Evolutionary conservation across 1,140 invertebrate genomes (phyloP).

Genomic region (Tribolium madens): DNA sequence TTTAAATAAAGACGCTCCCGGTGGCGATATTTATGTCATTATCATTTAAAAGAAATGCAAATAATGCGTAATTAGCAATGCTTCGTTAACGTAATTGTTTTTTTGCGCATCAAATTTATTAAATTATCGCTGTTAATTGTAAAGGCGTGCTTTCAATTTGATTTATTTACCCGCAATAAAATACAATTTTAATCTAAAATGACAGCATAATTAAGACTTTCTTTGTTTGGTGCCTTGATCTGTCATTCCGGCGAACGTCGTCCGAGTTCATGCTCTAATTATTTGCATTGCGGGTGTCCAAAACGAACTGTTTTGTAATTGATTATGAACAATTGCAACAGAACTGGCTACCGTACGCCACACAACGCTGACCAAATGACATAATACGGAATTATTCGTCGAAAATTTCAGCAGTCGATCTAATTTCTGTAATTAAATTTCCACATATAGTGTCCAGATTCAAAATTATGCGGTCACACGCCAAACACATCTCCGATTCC

Average conservation of each 20-base stretch:
- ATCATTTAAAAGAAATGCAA: constrained; percentile 16
- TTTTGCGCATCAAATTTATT: constrained; percentile 25
- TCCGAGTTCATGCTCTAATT: not conserved
- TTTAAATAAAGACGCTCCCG: constrained; percentile 2
- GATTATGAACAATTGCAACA: not conserved
- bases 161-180: not conserved
- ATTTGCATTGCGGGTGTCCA: not conserved
- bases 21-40: constrained; percentile 10
- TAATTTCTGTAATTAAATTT: not conserved
- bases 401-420: not conserved
- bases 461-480: not conserved
- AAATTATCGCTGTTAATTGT: constrained; percentile 8
- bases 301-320: not conserved
- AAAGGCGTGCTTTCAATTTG: not conserved
- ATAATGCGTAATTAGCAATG: constrained; percentile 4
- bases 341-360: not conserved
- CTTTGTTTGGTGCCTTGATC: not conserved
- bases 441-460: not conserved
- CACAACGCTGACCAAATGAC: not conserved
- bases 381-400: not conserved
- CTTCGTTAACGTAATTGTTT: not conserved
- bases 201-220: constrained; percentile 21
- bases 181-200: no score
- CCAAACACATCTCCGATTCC: no score
- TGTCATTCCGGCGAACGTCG: not conserved